Conservation (phyloP, 2,888 invertebrate genomes). For the Harmothoe impar region DNA sequence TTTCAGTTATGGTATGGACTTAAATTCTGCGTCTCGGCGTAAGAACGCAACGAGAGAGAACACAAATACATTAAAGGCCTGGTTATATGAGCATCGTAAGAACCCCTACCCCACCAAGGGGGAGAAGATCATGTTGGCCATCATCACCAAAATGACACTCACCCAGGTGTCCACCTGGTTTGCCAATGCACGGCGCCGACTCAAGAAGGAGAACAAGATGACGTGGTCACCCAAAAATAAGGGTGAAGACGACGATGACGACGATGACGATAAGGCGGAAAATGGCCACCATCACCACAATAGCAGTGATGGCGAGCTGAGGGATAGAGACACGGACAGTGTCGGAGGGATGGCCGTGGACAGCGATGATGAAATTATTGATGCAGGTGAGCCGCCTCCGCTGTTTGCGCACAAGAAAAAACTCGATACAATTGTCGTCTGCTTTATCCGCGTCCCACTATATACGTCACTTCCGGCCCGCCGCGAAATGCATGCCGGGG, state of each 20-base stretch:
- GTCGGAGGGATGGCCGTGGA: slow-evolving; percentile 34
- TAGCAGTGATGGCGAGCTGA: slow-evolving; percentile 49
- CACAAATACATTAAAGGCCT: slow-evolving; percentile 97
- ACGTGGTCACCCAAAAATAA: slow-evolving; percentile 96
- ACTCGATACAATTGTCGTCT: slow-evolving; percentile 17
- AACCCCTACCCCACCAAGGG: slow-evolving; percentile 98
- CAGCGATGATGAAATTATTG: slow-evolving; percentile 55
- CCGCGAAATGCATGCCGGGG: slow-evolving; percentile 4
- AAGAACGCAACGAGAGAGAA: slow-evolving; percentile 99
- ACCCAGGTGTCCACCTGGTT: slow-evolving; percentile 97
- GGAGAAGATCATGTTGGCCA: slow-evolving; percentile 97
- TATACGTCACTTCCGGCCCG: slow-evolving; percentile 38
- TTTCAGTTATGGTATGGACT: slow-evolving; percentile 85
- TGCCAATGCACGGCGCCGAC: slow-evolving; percentile 94
- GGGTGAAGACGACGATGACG: slow-evolving; percentile 79
- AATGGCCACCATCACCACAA: slow-evolving; percentile 76
- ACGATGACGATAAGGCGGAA: slow-evolving; percentile 72
- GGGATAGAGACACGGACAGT: slow-evolving; percentile 49
- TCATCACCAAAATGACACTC: slow-evolving; percentile 97
- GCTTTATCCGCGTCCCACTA: background rate
- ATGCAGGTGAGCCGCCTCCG: slow-evolving; percentile 46
- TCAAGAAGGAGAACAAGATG: slow-evolving; percentile 99
- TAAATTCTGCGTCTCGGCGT: slow-evolving; percentile 91
- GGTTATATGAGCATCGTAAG: slow-evolving; percentile 98
- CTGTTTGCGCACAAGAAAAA: background rate